Evolutionary conservation across 1,140 invertebrate genomes (phyloP).

Genomic region (Drosophila gunungcola): DNA sequence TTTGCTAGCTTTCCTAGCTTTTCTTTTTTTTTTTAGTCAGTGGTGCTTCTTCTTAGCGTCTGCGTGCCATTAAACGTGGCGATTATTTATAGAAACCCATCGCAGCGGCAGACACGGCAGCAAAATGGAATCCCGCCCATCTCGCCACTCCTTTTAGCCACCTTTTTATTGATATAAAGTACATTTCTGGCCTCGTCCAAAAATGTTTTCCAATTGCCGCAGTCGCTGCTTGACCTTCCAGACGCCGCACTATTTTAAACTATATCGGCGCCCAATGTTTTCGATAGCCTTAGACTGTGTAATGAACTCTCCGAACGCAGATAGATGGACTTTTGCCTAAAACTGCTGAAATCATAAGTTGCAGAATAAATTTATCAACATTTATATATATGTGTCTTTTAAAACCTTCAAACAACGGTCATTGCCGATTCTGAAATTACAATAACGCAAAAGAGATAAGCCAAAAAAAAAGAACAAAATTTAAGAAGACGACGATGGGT

Average conservation of each 20-base stretch:
- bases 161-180: constrained; percentile 58
- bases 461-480: constrained; percentile 10
- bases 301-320: too few relatives aligned
- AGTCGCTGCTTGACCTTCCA: constrained; percentile 27
- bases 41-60: constrained; percentile 76
- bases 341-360: background rate
- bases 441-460: constrained; percentile 2
- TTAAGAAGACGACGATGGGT: constrained; percentile 5
- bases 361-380: background rate
- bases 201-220: constrained; percentile 48
- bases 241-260: constrained; percentile 66
- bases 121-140: constrained; percentile 15
- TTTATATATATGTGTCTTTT: too few relatives aligned
- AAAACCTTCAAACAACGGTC: constrained; percentile 13
- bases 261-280: constrained; percentile 67
- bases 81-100: constrained; percentile 69
- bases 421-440: constrained; percentile 8
- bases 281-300: constrained; percentile 79
- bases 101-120: constrained; percentile 57
- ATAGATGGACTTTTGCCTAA: too few relatives aligned
- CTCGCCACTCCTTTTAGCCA: background rate
- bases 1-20: constrained; percentile 1
- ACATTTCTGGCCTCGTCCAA: constrained; percentile 32
- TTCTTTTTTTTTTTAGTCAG: constrained; percentile 23
- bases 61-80: constrained; percentile 80